Conservation (phyloP, 2,113 vertebrate species). For the Labrus mixtus region DNA sequence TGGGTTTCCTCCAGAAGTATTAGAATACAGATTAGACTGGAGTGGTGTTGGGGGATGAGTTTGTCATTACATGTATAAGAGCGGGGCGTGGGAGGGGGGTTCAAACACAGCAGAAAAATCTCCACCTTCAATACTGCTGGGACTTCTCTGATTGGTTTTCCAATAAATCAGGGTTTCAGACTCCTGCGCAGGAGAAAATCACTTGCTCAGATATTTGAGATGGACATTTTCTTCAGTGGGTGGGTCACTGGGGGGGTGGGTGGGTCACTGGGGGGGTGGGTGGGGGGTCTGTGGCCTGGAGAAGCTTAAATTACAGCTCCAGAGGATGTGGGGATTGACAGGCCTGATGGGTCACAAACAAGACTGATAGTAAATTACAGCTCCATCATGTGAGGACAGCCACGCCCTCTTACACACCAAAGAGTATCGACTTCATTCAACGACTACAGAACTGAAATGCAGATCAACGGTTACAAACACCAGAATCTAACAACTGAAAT, state of each 20-base stretch:
- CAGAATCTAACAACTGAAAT: no score
- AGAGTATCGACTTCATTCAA: neutral
- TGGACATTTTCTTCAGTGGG: conserved; percentile 7
- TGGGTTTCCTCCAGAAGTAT: neutral
- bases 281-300: neutral
- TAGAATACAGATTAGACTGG: conserved; percentile 33
- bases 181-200: conserved; percentile 11
- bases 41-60: conserved; percentile 44
- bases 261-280: no score
- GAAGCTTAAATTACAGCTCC: conserved; percentile 34
- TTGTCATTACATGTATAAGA: conserved; percentile 34
- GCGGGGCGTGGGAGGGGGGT: neutral
- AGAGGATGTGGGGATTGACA: conserved; percentile 3
- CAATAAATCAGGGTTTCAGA: neutral
- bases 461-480: neutral
- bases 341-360: neutral
- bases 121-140: conserved; percentile 1
- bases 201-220: neutral
- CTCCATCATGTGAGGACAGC: conserved; percentile 9
- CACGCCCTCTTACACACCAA: neutral
- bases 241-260: neutral
- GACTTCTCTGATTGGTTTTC: neutral
- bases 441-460: neutral
- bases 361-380: conserved; percentile 20
- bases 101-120: conserved; percentile 12